Evolutionary conservation across 2,888 invertebrate species (phyloP), one percentile per base, ranked within the genome.

Genomic region (Epicampocera succincta): DNA sequence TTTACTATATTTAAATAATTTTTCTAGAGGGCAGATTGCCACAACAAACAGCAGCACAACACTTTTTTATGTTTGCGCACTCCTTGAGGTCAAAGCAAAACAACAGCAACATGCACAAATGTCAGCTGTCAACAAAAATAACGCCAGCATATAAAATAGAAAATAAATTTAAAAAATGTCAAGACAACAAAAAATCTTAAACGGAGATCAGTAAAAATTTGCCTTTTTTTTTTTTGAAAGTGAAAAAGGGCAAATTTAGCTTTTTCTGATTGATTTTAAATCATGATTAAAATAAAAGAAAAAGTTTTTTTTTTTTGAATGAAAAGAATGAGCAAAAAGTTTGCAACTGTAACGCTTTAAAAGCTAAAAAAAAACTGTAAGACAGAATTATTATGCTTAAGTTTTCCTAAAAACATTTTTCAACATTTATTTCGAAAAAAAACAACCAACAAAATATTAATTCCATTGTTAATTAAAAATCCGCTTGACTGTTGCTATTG

Each of bases 41-140:
- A 11, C 40, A 17, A 40, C 15, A 54, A 54, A 9, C 42, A 17
- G 11, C 42, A 54, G n/a, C 13, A 15, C 54, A 1, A 2, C 3
- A 9, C 8, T 33, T 33, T 33, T 3, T 33, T 25, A 17, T 42
- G 40, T 46, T 15, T 50, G 17, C 25, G 48, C 54, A 48, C 40
- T 66, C 19, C 42, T 79, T 68, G 52, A 79, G 79, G 54, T 71
- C 65, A 74, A 38, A 25, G 17, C 19, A 52, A 63, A 54, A 38
- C 11, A 71, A 48, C 19, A 71, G 15, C 9, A 54, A 38, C 44
- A 44, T 8, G 15, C 15, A 54, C 42, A 60, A 25, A 63, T 69
- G 65, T 74, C 74, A 80, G 63, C 74, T 80, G 74, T 65, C 80
- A 74, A 40, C 50, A 33, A 48, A 21, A 56, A 73, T 52, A 68